Evolutionary conservation across 1,140 invertebrate species (phyloP), one percentile per base, ranked within the genome.

Genomic region (Tigriopus japonicus): DNA sequence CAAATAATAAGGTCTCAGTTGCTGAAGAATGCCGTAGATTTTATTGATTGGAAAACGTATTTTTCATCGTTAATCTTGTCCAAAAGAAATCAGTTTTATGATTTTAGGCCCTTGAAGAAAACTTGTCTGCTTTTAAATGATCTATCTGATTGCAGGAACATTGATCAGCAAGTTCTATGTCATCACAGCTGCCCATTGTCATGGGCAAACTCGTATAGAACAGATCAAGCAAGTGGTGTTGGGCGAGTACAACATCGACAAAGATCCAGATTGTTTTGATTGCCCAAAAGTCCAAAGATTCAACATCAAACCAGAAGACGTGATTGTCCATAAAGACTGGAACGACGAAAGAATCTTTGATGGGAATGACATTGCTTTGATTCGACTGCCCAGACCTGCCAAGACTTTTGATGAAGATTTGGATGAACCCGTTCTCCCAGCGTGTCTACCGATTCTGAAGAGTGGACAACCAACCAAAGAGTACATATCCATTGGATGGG

Each of bases 391-490:
- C 21, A 21, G 45, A 49, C 21, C 21, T 15, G 45, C 21, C 3
- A 49, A 15, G 6, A 49, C 45, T 10, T 17, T 49, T 21, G n/a
- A 17, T 49, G 45, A 49, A 49, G 45, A 49, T 49, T 3, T 21
- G 10, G 45, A 49, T 49, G 45, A 17, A 21, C 12, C 5, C 5
- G 12, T 49, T 15, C 6, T 49, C 2, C 45, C 45, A 3, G 45
- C 10, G 45, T 49, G 45, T 21, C 45, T 49, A 69, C 72, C 6
- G 9, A 35, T 35, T 9, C 28, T 5, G 9, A 9, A 35, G 28
- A 35, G 28, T 35, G 28, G 28, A 35, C 3, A 3, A 35, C 28
- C 28, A 9, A 35, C 28, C 28, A 35, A 35, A 35, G 28, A 35
- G 28, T 35, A 35, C 28, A 35, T 35, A 5, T 35, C 28, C 28